A percentile compares a stretch with the other conserved stretches of the same genome.
phyloP scores from a whole-genome alignment of 2,888 invertebrate species.

The Elmis aenea region DNA sequence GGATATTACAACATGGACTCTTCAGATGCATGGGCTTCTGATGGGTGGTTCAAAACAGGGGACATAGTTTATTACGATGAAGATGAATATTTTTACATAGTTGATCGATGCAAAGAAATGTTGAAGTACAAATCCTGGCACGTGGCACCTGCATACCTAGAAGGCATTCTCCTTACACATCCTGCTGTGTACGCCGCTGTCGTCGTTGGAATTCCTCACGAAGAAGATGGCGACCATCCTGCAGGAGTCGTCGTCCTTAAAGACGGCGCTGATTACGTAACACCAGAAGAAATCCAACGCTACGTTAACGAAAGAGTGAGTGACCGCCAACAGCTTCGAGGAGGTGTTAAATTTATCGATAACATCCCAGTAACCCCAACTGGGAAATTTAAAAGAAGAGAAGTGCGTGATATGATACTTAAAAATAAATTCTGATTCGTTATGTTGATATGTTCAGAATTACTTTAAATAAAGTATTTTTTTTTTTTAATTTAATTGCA shows the following conservation, averaged over 20 bases:
- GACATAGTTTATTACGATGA: conserved; percentile 52
- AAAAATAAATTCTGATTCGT: too few species aligned
- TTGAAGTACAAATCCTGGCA: conserved; percentile 31
- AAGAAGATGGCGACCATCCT: conserved; percentile 28
- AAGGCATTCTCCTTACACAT: conserved; percentile 25
- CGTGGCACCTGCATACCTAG: conserved; percentile 24
- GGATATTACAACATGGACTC: conserved; percentile 49
- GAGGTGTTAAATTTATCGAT: conserved; percentile 12
- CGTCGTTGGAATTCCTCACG: conserved; percentile 27
- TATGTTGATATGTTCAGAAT: too few species aligned
- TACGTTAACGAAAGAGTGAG: conserved; percentile 10
- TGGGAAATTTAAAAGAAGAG: conserved; percentile 9
- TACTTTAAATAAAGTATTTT: too few species aligned
- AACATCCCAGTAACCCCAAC: conserved; percentile 12
- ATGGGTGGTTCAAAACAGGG: conserved; percentile 51
- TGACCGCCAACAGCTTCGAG: conserved; percentile 11
- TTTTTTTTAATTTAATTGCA: too few species aligned
- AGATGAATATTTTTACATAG: conserved; percentile 47
- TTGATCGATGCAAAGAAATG: conserved; percentile 51
- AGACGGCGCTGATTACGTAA: conserved; percentile 27
- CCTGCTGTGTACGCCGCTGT: conserved; percentile 21
- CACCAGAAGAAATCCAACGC: conserved; percentile 23
- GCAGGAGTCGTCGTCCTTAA: conserved; percentile 16
- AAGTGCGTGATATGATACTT: conserved; percentile 2
- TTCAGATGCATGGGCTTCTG: conserved; percentile 41